Evolutionary conservation across 2,888 invertebrate genomes (phyloP).

Genomic region (Chelonus formosanus): DNA sequence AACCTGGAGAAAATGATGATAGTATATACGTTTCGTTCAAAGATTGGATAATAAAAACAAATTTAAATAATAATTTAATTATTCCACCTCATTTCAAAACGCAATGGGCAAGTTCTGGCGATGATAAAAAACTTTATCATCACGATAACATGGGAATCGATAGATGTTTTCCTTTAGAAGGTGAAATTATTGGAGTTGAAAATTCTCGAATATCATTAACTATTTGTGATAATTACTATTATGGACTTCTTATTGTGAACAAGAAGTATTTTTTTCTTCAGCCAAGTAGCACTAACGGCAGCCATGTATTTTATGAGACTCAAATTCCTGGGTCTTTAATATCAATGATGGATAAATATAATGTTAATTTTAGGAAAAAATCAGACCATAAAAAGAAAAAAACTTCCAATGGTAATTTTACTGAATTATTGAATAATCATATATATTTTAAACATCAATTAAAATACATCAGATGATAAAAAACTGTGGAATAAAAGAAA

Average conservation of each 20-base stretch:
- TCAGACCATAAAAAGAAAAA: neutral
- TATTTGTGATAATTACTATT: conserved; percentile 38
- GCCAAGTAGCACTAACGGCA: conserved; percentile 23
- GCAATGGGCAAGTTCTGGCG: conserved; percentile 26
- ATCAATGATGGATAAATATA: conserved; percentile 1
- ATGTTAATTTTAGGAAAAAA: neutral
- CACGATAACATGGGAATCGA: conserved; percentile 21
- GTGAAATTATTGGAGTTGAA: conserved; percentile 32
- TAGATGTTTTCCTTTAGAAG: conserved; percentile 31
- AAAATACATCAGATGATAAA: neutral
- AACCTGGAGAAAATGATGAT: neutral
- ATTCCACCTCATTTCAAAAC: conserved; percentile 5
- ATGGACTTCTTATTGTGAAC: conserved; percentile 37
- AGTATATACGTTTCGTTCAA: conserved; percentile 11
- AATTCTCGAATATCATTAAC: conserved; percentile 41
- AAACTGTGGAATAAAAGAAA: conserved; percentile 8
- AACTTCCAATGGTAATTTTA: neutral
- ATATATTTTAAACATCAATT: too few species aligned
- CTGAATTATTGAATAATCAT: too few species aligned
- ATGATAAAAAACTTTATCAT: conserved; percentile 10
- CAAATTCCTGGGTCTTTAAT: conserved; percentile 9
- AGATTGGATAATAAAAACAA: conserved; percentile 34
- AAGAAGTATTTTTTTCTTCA: conserved; percentile 40
- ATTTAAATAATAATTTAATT: conserved; percentile 10
- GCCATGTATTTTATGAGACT: conserved; percentile 21